Conservation (phyloP, 2,113 vertebrate genomes). For the Toxostoma redivivum region DNA sequence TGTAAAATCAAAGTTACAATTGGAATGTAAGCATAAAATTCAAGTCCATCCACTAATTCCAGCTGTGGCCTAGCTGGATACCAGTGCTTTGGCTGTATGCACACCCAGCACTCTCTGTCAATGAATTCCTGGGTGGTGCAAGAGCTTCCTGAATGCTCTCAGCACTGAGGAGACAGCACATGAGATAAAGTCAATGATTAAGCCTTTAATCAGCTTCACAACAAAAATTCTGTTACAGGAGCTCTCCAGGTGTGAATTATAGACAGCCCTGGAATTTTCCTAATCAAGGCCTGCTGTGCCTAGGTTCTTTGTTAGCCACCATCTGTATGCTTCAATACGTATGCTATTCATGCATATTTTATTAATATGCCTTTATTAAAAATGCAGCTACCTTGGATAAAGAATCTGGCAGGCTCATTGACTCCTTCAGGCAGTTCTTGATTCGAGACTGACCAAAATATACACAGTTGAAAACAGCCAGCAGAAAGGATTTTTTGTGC, state of each 20-base stretch:
- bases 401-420: neutral
- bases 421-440: neutral
- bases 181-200: neutral
- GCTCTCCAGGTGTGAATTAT: neutral
- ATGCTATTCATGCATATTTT: neutral
- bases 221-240: neutral
- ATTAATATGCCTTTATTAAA: neutral
- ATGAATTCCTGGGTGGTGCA: neutral
- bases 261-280: neutral
- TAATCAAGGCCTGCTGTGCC: neutral
- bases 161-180: accelerated
- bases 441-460: neutral
- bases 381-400: neutral
- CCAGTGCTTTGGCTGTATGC: neutral
- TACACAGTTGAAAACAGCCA: neutral
- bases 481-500: neutral
- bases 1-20: neutral
- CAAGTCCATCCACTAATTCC: neutral
- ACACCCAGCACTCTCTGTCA: neutral
- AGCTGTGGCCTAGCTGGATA: accelerated
- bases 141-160: neutral
- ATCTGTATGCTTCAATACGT: neutral
- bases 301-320: neutral
- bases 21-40: neutral
- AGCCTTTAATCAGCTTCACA: neutral